Conservation (phyloP, 2,113 vertebrate genomes). For the Phalacrocorax aristotelis region DNA sequence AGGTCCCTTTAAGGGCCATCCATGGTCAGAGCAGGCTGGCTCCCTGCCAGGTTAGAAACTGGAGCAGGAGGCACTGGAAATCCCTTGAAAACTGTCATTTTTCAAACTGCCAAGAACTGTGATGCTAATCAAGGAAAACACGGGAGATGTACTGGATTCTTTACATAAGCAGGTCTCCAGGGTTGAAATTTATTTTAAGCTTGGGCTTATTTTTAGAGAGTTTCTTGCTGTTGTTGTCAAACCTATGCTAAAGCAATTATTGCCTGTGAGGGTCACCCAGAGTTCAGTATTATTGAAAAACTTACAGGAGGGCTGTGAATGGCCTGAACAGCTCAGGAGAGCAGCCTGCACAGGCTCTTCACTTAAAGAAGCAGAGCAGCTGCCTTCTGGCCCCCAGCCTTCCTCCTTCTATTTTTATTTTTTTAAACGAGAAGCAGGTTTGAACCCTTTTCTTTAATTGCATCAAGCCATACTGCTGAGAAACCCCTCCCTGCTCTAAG, state of each 20-base stretch:
- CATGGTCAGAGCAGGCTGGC: not conserved
- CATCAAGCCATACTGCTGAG: not conserved
- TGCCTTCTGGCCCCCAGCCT: not conserved
- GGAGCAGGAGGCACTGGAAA: conserved; percentile 54
- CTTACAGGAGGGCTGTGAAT: conserved; percentile 36
- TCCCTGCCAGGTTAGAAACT: conserved; percentile 51
- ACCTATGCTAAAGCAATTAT: conserved; percentile 76
- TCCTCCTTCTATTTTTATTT: not conserved
- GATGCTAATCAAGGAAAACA: conserved; percentile 66
- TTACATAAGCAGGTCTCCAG: conserved; percentile 44
- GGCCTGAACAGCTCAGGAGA: conserved; percentile 7
- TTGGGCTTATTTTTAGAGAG: conserved; percentile 67
- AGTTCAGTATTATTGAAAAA: conserved; percentile 71
- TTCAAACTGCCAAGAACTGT: conserved; percentile 13
- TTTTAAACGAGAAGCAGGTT: not conserved
- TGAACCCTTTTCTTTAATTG: not conserved
- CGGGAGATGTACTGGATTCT: conserved; percentile 31
- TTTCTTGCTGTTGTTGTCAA: conserved; percentile 67
- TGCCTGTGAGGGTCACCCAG: conserved; percentile 64
- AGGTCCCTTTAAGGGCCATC: conserved; percentile 37
- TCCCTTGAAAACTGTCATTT: conserved; percentile 56
- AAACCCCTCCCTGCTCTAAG: not conserved
- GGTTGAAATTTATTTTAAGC: conserved; percentile 70
- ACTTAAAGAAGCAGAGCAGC: conserved; percentile 42
- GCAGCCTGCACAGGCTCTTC: not conserved